phyloP scores from a whole-genome alignment of 2,888 invertebrate species.

The Disparrhopalites patrizii region DNA sequence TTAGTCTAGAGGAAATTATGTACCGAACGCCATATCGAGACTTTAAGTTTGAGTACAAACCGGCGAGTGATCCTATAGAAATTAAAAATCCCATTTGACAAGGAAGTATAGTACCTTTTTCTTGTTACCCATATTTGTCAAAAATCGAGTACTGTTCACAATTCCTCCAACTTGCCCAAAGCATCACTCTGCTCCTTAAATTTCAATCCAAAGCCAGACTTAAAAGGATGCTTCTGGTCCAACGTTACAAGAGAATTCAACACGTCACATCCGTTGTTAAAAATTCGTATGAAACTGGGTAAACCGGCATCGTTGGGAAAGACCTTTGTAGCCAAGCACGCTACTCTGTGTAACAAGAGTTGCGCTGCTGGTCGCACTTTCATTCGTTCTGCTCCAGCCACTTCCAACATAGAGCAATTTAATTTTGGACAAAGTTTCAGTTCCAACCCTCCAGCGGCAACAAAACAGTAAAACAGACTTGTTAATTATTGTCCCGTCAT shows the following conservation, averaged over 20 bases:
- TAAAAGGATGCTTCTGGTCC: constrained; percentile 8
- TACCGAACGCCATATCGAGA: not conserved
- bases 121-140: constrained; percentile 7
- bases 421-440: constrained; percentile 25
- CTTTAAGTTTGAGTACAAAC: not conserved
- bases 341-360: constrained; percentile 26
- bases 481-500: constrained; percentile 17
- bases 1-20: constrained; percentile 8
- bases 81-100: constrained; percentile 24
- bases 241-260: constrained; percentile 27
- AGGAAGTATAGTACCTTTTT: constrained; percentile 19
- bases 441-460: constrained; percentile 4
- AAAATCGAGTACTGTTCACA: constrained; percentile 7
- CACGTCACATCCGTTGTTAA: constrained; percentile 32
- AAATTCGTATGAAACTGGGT: constrained; percentile 23
- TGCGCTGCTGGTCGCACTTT: constrained; percentile 30
- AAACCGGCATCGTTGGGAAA: constrained; percentile 7
- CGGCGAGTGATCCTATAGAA: constrained; percentile 7
- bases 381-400: constrained; percentile 30
- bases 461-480: constrained; percentile 17
- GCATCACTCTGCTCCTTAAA: not conserved
- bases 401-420: not conserved
- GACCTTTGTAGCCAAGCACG: constrained; percentile 11
- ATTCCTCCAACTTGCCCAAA: not conserved
- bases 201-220: constrained; percentile 12